phyloP scores from a whole-genome alignment of 2,113 vertebrate species.

The Aphelocoma coerulescens region DNA sequence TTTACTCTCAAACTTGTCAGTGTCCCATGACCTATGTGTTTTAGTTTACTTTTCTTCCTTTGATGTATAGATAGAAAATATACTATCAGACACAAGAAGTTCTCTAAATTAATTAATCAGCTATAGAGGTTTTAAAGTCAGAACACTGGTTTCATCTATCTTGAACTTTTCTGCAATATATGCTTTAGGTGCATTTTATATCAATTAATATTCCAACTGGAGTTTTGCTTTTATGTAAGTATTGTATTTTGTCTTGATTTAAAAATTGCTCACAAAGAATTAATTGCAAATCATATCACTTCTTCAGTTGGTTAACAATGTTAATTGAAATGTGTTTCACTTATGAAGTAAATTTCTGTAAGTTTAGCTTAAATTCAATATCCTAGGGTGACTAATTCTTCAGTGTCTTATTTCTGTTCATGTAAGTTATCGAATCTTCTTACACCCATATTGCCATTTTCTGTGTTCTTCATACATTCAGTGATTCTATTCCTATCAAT shows the following conservation, averaged over 20 bases:
- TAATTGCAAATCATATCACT: neutral
- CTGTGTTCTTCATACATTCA: neutral
- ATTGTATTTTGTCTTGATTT: neutral
- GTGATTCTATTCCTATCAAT: neutral
- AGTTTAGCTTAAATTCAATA: neutral
- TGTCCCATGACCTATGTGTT: neutral
- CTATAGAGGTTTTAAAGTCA: neutral
- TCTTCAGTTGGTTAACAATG: neutral
- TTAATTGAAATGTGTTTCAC: neutral
- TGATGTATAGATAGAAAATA: neutral
- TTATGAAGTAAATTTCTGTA: neutral
- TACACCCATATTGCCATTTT: neutral
- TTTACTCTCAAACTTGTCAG: neutral
- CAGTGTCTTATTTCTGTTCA: neutral
- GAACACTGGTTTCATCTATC: neutral
- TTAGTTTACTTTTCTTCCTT: neutral
- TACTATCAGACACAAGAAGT: neutral
- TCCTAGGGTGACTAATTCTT: neutral
- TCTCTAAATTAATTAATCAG: neutral
- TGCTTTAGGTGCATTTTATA: neutral
- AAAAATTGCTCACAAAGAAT: neutral
- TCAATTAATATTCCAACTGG: neutral
- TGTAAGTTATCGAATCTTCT: neutral
- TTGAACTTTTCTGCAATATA: neutral
- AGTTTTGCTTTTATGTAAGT: neutral